These are phyloP conservation scores for Neogobius melanostomus DNA, from an alignment of 2,113 vertebrate species.

Conservation along the genomic window DNA sequence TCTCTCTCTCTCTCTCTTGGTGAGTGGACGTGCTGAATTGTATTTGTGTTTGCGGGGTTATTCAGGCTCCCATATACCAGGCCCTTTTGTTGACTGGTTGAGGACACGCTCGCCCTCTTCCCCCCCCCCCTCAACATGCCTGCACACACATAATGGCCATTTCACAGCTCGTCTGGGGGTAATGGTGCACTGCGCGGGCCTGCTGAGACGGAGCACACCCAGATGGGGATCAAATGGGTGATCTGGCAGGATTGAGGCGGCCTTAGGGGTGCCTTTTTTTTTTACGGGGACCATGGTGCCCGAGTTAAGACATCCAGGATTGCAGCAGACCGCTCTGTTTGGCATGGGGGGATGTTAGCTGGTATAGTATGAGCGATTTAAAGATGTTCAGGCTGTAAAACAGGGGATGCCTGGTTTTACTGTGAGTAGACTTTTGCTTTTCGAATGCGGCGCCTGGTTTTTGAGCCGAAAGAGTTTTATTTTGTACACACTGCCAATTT, in stretches of 20 bases:
- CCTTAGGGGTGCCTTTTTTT: slow-evolving; percentile 57
- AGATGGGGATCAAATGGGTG: slow-evolving; percentile 73
- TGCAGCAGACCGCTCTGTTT: slow-evolving; percentile 1
- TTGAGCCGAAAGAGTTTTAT: too few relatives aligned
- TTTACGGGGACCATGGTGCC: slow-evolving; percentile 33
- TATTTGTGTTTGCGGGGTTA: slow-evolving; percentile 45
- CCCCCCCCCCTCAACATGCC: slow-evolving; percentile 54
- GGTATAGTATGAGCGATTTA: slow-evolving; percentile 34
- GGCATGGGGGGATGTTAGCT: slow-evolving; percentile 7
- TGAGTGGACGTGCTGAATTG: slow-evolving; percentile 21
- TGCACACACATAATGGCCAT: slow-evolving; percentile 74
- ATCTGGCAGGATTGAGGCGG: slow-evolving; percentile 67
- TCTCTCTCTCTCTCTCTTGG: neutral
- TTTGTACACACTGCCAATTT: too few relatives aligned
- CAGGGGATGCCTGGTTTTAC: neutral
- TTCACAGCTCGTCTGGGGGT: slow-evolving; percentile 74
- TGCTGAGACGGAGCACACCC: slow-evolving; percentile 63
- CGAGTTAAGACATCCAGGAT: slow-evolving; percentile 34
- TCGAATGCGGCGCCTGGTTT: too few relatives aligned
- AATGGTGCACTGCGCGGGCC: slow-evolving; percentile 67
- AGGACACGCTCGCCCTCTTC: slow-evolving; percentile 42
- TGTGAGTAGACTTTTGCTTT: too few relatives aligned
- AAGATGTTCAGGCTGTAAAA: slow-evolving; percentile 20
- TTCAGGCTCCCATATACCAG: slow-evolving; percentile 41
- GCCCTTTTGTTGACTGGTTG: slow-evolving; percentile 51